phyloP scores from a whole-genome alignment of 2,113 vertebrate genomes.

The Actenoides lindsayi region DNA sequence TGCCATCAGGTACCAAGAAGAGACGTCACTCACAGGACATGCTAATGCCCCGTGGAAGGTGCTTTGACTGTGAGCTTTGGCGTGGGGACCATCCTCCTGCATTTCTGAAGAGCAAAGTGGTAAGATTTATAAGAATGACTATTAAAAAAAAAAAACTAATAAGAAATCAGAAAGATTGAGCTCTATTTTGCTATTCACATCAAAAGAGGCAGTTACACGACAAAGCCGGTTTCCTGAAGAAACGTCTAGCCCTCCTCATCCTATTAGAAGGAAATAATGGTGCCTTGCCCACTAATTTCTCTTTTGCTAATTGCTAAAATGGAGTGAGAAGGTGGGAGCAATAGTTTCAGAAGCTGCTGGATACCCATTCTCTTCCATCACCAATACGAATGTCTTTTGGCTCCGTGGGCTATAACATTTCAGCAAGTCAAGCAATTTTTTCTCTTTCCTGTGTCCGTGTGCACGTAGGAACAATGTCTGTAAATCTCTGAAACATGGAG shows the following conservation, averaged over 20 bases:
- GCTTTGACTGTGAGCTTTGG: neutral
- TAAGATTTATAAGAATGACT: neutral
- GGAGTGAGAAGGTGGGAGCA: neutral
- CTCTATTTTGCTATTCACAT: neutral
- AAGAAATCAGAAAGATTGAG: neutral
- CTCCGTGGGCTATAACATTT: neutral
- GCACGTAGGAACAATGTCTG: neutral
- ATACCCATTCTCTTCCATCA: neutral
- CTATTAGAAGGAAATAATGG: conserved; percentile 18
- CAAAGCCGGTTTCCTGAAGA: neutral
- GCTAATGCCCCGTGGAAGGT: neutral
- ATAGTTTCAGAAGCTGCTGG: neutral
- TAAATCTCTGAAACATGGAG: neutral
- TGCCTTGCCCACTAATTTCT: conserved; percentile 36
- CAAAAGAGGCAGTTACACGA: neutral
- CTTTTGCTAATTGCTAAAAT: conserved; percentile 34
- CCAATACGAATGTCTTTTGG: neutral
- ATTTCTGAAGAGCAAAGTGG: neutral
- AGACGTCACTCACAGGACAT: neutral
- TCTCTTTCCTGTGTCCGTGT: neutral
- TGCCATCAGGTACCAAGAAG: neutral
- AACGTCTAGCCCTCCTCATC: neutral
- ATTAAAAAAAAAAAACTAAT: neutral
- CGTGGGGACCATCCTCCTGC: neutral
- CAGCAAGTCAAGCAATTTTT: neutral